Evolutionary conservation across 2,797 vertebrate species (phyloP), one percentile per base, ranked within the genome.

Genomic region (Odontamblyopus lacepedii): DNA sequence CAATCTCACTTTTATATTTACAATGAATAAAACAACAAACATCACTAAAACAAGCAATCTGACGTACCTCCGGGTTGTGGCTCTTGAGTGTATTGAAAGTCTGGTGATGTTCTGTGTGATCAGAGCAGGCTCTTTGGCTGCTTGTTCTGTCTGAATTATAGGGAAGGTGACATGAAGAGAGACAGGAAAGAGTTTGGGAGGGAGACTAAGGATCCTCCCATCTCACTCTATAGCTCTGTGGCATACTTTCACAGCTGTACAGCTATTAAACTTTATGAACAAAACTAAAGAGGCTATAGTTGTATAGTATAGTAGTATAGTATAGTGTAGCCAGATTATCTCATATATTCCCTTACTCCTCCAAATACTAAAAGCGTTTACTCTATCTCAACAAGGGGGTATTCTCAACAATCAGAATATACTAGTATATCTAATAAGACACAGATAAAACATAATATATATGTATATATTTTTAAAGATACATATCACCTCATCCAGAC

Each of bases 171-270:
- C 73, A 80, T 83, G 76, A 80, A 75, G 78, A 63, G 61, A 81
- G 72, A 81, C 23, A 18, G 60, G 72, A 15, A 68, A 80, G 63
- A 35, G 61, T 59, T 44, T 51, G 55, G 65, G 79, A 72, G 73
- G 61, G 63, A 74, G 73, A 71, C 50, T 27, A 62, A 79, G 61
- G 73, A 56, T 75, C 79, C 74, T 81, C 76, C 85, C 81, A 85
- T 78, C 68, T 82, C 76, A 29, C 71, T 80, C n/a, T 57, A 27
- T 79, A 82, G 77, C 78, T 74, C 72, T 82, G 76, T 87, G 85
- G 89, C 82, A 88, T 76, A 83, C 70, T 89, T 89, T 83, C 66
- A 87, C 73, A 63, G 77, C 23, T 65, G 35, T 50, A 48, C 12
- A 44, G 5, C 11, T 41, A 35, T 11, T n/a, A 23, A 15, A n/a